A percentile compares a stretch with the other conserved stretches of the same genome.
phyloP scores from a whole-genome alignment of 1,140 invertebrate genomes.

The Zeugodacus cucurbitae region DNA sequence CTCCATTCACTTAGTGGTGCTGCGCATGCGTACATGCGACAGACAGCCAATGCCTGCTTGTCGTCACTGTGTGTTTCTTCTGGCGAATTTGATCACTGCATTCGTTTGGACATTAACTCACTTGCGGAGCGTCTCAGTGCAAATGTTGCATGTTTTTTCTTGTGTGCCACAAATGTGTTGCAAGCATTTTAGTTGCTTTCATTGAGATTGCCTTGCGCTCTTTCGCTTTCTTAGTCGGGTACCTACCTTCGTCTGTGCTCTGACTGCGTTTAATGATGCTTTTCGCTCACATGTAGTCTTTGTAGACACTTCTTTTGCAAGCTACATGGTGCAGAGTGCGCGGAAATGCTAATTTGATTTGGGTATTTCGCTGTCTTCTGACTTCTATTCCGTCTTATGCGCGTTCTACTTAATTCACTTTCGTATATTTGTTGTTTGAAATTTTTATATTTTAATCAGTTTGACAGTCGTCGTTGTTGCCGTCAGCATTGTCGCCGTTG shows the following conservation, averaged over 20 bases:
- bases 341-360: background rate
- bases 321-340: background rate
- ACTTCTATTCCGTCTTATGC: background rate
- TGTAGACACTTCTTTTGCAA: too few relatives aligned
- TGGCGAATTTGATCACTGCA: background rate
- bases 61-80: background rate
- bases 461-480: constrained; percentile 41
- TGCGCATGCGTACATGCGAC: background rate
- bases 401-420: constrained; percentile 16
- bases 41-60: background rate
- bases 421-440: constrained; percentile 19
- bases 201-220: background rate
- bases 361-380: background rate
- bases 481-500: constrained; percentile 10
- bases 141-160: background rate
- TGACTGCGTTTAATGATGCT: background rate
- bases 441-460: constrained; percentile 32
- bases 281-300: background rate
- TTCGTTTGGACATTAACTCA: background rate
- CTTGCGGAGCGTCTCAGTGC: background rate
- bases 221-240: background rate
- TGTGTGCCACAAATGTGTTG: background rate
- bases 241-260: background rate
- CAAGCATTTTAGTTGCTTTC: background rate
- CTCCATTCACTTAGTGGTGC: background rate